phyloP scores from a whole-genome alignment of 1,140 invertebrate species.

The Aphelinus atriplicis region DNA sequence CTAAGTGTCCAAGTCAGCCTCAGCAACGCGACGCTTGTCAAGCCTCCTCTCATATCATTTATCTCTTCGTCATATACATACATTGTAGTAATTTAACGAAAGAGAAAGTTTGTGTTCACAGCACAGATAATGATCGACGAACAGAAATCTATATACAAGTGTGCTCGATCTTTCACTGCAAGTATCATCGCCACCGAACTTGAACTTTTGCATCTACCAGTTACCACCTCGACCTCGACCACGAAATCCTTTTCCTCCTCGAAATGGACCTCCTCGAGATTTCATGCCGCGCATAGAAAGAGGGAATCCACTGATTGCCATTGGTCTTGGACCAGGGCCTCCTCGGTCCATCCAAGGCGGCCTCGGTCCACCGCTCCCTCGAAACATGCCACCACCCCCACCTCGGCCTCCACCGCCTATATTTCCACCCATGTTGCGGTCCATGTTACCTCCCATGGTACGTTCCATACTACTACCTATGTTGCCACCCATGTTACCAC shows the following conservation, averaged over 20 bases:
- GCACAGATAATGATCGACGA: conserved; percentile 21
- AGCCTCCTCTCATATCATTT: too few relatives aligned
- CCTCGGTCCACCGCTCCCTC: conserved; percentile 48
- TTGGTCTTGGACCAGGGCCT: conserved; percentile 47
- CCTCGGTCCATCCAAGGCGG: conserved; percentile 59
- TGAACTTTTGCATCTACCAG: conserved; percentile 42
- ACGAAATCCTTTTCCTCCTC: conserved; percentile 51
- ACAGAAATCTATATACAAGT: conserved; percentile 29
- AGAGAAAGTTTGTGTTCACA: conserved; percentile 35
- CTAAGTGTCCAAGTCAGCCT: conserved; percentile 18
- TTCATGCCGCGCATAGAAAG: conserved; percentile 51
- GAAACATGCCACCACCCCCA: not conserved
- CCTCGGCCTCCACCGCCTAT: conserved; percentile 48
- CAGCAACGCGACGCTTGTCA: not conserved
- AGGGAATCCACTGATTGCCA: conserved; percentile 45
- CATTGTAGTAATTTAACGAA: conserved; percentile 20
- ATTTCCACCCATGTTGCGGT: not conserved
- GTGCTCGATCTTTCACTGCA: not conserved
- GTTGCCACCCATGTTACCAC: too few relatives aligned
- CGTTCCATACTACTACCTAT: too few relatives aligned
- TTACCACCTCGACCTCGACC: conserved; percentile 54
- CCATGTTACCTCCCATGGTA: too few relatives aligned
- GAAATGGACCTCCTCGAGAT: conserved; percentile 54
- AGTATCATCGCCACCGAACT: not conserved
- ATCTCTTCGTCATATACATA: not conserved